A percentile compares a stretch with the other conserved stretches of the same genome.
Evolutionary conservation across 2,113 vertebrate genomes (phyloP).

Genomic region (Mixornis gularis): DNA sequence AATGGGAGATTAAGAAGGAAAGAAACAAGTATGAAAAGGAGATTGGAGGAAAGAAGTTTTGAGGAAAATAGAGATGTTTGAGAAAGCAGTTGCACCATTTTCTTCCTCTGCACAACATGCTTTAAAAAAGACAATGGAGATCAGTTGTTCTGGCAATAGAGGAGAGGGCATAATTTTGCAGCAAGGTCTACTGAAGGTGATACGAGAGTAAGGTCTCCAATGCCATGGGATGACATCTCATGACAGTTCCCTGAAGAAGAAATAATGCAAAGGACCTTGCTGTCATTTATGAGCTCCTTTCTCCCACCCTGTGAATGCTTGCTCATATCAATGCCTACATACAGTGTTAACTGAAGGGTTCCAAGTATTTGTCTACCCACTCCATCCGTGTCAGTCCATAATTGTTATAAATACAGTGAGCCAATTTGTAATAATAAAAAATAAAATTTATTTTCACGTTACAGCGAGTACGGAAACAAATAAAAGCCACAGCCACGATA

Average conservation of each 20-base stretch:
- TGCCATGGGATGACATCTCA: background rate
- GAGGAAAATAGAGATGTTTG: background rate
- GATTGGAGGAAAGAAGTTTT: background rate
- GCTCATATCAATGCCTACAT: background rate
- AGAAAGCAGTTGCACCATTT: background rate
- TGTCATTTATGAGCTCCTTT: background rate
- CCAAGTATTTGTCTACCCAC: background rate
- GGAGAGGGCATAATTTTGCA: background rate
- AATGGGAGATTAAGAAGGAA: background rate
- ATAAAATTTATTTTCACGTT: too few relatives aligned
- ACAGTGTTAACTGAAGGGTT: background rate
- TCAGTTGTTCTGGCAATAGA: background rate
- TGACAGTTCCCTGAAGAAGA: background rate
- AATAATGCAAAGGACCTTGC: background rate
- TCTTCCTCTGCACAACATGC: background rate
- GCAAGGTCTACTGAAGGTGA: background rate
- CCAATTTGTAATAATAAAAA: too few relatives aligned
- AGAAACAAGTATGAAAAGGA: background rate
- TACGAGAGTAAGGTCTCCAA: background rate
- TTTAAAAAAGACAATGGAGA: background rate
- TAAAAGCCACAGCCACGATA: too few relatives aligned
- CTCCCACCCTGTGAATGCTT: background rate
- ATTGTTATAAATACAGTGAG: too few relatives aligned
- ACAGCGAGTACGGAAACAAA: too few relatives aligned
- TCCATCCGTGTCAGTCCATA: fast-evolving